Evolutionary conservation across 2,888 invertebrate genomes (phyloP).

Genomic region (Heliothis peltigera): DNA sequence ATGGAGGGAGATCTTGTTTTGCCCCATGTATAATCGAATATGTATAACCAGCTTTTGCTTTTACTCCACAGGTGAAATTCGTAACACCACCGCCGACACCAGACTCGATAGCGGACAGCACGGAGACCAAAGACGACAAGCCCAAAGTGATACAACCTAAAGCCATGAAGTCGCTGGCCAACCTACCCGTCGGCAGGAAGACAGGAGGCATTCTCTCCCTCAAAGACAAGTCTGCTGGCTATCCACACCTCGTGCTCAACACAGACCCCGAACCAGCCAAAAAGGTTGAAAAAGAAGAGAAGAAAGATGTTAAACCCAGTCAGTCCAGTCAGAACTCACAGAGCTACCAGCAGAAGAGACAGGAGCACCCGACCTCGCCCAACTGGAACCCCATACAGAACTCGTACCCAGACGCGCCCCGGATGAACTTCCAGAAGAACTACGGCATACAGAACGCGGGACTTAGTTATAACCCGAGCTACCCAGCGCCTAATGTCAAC

Average conservation of each 20-base stretch:
- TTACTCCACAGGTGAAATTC: slow-evolving; percentile 87
- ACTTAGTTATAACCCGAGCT: slow-evolving; percentile 76
- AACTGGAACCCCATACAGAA: slow-evolving; percentile 68
- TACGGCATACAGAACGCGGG: slow-evolving; percentile 79
- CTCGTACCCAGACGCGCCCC: slow-evolving; percentile 68
- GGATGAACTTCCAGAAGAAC: slow-evolving; percentile 78
- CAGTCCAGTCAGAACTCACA: slow-evolving; percentile 72
- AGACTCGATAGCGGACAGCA: slow-evolving; percentile 73
- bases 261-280: slow-evolving; percentile 78
- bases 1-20: no score
- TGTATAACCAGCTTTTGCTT: no score
- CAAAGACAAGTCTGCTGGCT: slow-evolving; percentile 88
- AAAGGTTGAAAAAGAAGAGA: slow-evolving; percentile 79
- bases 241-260: slow-evolving; percentile 85
- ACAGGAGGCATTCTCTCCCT: slow-evolving; percentile 88
- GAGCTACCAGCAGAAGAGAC: slow-evolving; percentile 70
- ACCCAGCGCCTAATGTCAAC: slow-evolving; percentile 64
- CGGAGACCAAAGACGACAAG: slow-evolving; percentile 77
- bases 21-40: no score
- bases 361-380: slow-evolving; percentile 63
- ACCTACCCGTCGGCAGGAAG: slow-evolving; percentile 83
- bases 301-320: slow-evolving; percentile 74
- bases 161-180: slow-evolving; percentile 82
- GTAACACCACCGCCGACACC: slow-evolving; percentile 87
- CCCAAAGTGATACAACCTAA: slow-evolving; percentile 83